Conservation (phyloP, 2,797 vertebrate genomes). For the Myotis pilosus region DNA sequence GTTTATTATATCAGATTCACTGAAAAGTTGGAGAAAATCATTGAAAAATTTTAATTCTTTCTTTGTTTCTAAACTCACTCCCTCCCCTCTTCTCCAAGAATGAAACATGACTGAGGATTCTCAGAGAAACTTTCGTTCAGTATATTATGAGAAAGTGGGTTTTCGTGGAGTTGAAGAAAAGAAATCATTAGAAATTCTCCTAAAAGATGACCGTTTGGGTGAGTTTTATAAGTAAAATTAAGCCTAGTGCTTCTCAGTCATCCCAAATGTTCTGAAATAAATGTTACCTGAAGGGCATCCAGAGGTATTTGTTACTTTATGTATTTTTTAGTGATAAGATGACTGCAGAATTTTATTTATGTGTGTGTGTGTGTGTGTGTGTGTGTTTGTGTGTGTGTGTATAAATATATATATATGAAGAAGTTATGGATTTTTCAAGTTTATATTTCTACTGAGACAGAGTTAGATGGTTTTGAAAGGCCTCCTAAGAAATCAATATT, state of each 20-base stretch:
- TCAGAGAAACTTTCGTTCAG: constrained; percentile 97
- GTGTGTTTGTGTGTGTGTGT: no score
- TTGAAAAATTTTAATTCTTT: neutral
- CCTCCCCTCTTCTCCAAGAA: constrained; percentile 33
- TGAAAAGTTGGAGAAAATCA: constrained; percentile 17
- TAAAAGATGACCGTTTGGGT: constrained; percentile 97
- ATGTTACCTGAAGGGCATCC: neutral
- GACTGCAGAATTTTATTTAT: neutral
- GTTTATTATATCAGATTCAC: neutral
- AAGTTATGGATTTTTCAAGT: neutral
- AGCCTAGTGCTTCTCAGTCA: neutral
- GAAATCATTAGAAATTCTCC: constrained; percentile 96
- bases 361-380: no score
- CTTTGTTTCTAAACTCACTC: neutral
- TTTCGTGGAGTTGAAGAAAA: constrained; percentile 99
- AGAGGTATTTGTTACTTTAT: neutral
- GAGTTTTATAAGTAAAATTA: constrained; percentile 64
- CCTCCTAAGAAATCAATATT: neutral
- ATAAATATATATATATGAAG: neutral
- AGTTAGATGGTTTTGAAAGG: neutral
- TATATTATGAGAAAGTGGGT: constrained; percentile 98
- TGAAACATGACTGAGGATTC: constrained; percentile 93
- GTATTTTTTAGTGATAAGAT: neutral
- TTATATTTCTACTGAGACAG: neutral
- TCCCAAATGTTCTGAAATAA: neutral